A percentile compares a stretch with the other conserved stretches of the same genome.
Evolutionary conservation across 2,888 invertebrate genomes (phyloP).

Genomic region (Vanessa cardui): DNA sequence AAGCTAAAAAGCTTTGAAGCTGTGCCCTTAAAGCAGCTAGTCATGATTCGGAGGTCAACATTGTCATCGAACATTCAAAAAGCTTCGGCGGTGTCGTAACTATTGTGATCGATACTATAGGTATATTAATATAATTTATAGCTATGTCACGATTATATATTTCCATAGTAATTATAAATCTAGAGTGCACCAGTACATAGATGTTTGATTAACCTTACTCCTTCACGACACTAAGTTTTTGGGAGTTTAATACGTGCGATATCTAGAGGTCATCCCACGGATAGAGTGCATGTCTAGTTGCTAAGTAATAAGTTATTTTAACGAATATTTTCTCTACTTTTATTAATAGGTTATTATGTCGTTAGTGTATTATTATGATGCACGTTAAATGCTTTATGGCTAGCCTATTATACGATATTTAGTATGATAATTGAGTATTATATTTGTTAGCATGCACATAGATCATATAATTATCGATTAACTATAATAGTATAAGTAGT

Average conservation of each 20-base stretch:
- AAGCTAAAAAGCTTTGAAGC: slow-evolving; percentile 21
- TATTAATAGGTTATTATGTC: slow-evolving; percentile 39
- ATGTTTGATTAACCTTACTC: slow-evolving; percentile 25
- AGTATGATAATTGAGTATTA: slow-evolving; percentile 42
- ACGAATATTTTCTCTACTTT: slow-evolving; percentile 45
- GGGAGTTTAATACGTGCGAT: slow-evolving; percentile 38
- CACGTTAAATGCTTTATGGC: slow-evolving; percentile 45
- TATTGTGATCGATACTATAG: slow-evolving; percentile 31
- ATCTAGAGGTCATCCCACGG: slow-evolving; percentile 41
- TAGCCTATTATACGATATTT: slow-evolving; percentile 50
- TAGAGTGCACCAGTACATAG: slow-evolving; percentile 55
- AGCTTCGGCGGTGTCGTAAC: slow-evolving; percentile 34
- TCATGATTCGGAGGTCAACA: slow-evolving; percentile 62
- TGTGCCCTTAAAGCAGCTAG: slow-evolving; percentile 36
- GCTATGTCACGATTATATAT: slow-evolving; percentile 37
- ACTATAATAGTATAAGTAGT: slow-evolving; percentile 23
- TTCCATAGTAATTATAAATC: slow-evolving; percentile 36
- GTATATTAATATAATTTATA: slow-evolving; percentile 28
- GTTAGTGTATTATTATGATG: slow-evolving; percentile 39
- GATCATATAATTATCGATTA: slow-evolving; percentile 36
- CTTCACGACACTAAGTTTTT: slow-evolving; percentile 24
- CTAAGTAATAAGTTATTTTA: slow-evolving; percentile 69
- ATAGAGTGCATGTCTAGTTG: slow-evolving; percentile 43
- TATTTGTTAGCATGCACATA: slow-evolving; percentile 47
- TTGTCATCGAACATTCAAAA: slow-evolving; percentile 81